phyloP scores from a whole-genome alignment of 2,113 vertebrate species.

The Hyaena hyaena region DNA sequence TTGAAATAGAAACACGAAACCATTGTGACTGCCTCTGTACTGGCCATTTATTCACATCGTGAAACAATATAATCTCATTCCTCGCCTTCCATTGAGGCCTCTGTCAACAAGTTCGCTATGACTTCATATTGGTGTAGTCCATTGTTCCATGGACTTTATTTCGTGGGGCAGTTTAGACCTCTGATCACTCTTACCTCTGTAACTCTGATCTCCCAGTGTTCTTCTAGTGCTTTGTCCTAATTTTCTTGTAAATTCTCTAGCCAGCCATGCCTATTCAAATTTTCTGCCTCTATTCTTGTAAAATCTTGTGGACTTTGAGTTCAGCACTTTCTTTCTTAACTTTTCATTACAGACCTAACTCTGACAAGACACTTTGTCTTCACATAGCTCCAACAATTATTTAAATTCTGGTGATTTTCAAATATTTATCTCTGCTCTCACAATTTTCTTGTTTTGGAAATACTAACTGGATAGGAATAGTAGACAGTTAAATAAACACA shows the following conservation, averaged over 20 bases:
- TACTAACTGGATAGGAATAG: neutral
- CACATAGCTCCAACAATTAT: neutral
- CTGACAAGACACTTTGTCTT: neutral
- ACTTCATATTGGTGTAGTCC: neutral
- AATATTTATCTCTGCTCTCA: neutral
- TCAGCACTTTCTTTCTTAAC: neutral
- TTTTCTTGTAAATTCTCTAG: neutral
- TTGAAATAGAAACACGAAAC: neutral
- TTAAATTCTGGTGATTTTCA: neutral
- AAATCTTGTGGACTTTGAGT: neutral
- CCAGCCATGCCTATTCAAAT: neutral
- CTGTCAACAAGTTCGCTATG: neutral
- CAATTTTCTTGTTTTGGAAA: neutral
- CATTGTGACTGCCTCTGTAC: neutral
- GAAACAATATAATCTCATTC: neutral
- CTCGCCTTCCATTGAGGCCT: neutral
- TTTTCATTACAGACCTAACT: neutral
- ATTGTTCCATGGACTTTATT: neutral
- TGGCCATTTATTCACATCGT: neutral
- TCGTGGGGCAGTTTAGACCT: neutral
- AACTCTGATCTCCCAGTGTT: neutral
- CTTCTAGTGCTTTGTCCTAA: neutral
- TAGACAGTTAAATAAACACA: neutral
- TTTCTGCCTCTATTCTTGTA: neutral
- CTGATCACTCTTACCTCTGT: neutral